A percentile compares a stretch with the other conserved stretches of the same genome.
These are phyloP conservation scores for Panurus biarmicus DNA, from an alignment of 2,113 vertebrate species.

Conservation along the genomic window DNA sequence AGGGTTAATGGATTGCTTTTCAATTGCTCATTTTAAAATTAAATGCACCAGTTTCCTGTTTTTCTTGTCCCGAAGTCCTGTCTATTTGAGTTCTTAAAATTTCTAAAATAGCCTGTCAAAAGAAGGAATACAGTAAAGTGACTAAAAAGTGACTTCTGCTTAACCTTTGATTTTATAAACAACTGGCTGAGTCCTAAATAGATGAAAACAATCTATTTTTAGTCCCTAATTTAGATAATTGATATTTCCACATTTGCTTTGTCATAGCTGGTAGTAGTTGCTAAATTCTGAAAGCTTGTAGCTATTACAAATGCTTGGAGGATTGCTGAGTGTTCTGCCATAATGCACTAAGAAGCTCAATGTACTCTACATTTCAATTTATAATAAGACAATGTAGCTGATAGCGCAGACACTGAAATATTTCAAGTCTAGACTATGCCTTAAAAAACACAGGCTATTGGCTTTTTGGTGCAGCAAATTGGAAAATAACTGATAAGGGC, in stretches of 20 bases:
- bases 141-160: constrained; percentile 27
- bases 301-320: neutral
- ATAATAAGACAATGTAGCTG: neutral
- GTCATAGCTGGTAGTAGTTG: constrained; percentile 12
- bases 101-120: constrained; percentile 29
- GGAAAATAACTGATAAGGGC: neutral
- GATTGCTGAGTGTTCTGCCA: neutral
- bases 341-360: constrained; percentile 4
- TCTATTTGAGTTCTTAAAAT: neutral
- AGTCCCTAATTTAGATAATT: constrained; percentile 39
- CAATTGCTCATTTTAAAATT: constrained; percentile 45
- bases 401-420: neutral
- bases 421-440: constrained; percentile 13
- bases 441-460: neutral
- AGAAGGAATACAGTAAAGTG: constrained; percentile 14
- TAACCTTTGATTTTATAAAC: constrained; percentile 47
- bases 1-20: constrained; percentile 52
- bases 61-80: constrained; percentile 5
- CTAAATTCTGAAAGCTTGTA: constrained; percentile 22
- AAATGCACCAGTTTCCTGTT: constrained; percentile 40
- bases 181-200: constrained; percentile 1
- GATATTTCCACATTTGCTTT: constrained; percentile 45
- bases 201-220: constrained; percentile 41
- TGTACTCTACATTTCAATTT: constrained; percentile 1
- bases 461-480: neutral